phyloP scores from a whole-genome alignment of 2,888 invertebrate genomes.

The Sympetrum striolatum region DNA sequence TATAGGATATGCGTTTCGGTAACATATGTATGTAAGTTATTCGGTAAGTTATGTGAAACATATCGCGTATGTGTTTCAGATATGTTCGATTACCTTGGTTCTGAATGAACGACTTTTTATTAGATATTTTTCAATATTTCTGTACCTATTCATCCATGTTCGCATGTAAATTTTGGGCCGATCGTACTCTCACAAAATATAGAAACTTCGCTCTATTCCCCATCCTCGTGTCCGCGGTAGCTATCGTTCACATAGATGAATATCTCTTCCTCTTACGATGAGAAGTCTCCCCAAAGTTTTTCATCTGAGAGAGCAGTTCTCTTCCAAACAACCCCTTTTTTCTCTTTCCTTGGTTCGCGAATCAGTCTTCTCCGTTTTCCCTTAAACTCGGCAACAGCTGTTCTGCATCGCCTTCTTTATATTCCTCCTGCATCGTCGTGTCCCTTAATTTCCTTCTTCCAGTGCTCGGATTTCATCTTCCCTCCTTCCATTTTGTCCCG shows the following conservation, averaged over 20 bases:
- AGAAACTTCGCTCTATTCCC: too few relatives aligned
- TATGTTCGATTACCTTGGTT: too few relatives aligned
- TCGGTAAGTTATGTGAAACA: too few relatives aligned
- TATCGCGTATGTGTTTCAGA: too few relatives aligned
- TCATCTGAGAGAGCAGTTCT: background rate
- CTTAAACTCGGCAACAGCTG: background rate
- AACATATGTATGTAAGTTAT: too few relatives aligned
- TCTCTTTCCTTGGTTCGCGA: background rate
- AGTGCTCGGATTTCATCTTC: background rate
- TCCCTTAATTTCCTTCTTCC: background rate
- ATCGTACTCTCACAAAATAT: too few relatives aligned
- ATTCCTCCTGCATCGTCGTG: background rate
- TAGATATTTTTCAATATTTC: too few relatives aligned
- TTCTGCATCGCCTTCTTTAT: background rate
- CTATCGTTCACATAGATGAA: background rate
- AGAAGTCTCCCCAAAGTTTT: background rate
- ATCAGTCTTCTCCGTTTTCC: background rate
- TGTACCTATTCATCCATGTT: too few relatives aligned
- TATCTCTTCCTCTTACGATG: background rate
- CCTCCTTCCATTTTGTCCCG: background rate
- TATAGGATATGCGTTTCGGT: too few relatives aligned
- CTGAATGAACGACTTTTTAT: too few relatives aligned
- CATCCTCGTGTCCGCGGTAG: background rate
- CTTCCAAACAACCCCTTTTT: background rate
- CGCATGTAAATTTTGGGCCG: too few relatives aligned